These are phyloP conservation scores for Scolopax mira DNA, from an alignment of 2,113 vertebrate species.

Conservation along the genomic window DNA sequence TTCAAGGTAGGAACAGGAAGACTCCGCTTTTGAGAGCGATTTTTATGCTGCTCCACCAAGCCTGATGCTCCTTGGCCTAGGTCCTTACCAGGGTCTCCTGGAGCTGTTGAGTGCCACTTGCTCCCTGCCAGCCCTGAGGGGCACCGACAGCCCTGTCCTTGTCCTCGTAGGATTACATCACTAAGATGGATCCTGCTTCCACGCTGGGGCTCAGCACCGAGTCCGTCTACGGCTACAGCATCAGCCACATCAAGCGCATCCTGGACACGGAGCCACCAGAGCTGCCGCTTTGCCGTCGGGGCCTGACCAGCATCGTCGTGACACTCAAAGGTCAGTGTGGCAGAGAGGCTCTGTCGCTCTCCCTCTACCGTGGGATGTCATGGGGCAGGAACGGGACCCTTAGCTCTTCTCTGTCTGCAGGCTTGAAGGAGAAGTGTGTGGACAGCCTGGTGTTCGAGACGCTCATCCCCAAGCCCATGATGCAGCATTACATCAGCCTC, in stretches of 20 bases:
- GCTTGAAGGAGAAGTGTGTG: conserved; percentile 89
- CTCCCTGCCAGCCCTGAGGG: background rate
- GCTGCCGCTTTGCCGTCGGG: conserved; percentile 76
- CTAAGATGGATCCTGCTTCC: conserved; percentile 88
- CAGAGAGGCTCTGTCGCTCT: background rate
- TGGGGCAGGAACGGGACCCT: background rate
- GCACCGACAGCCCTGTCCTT: background rate
- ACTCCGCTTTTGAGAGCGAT: background rate
- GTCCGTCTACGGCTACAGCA: conserved; percentile 87
- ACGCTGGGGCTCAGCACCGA: conserved; percentile 88
- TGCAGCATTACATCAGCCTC: conserved; percentile 94
- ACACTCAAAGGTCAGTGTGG: conserved; percentile 85
- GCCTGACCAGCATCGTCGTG: conserved; percentile 79
- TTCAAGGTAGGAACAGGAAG: conserved; percentile 79
- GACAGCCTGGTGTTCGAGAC: conserved; percentile 96
- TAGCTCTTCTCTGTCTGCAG: conserved; percentile 57
- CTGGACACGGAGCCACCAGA: conserved; percentile 84
- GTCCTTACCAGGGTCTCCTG: background rate
- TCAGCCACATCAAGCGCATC: conserved; percentile 84
- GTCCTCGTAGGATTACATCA: conserved; percentile 84
- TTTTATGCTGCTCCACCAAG: background rate
- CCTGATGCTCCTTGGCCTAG: background rate
- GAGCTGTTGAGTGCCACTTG: background rate
- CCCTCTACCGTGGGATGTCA: accelerated
- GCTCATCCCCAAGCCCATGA: conserved; percentile 94